Base-by-base conservation (phyloP, 2,797 vertebrate genomes). In the Chloroceryle amazona region DNA sequence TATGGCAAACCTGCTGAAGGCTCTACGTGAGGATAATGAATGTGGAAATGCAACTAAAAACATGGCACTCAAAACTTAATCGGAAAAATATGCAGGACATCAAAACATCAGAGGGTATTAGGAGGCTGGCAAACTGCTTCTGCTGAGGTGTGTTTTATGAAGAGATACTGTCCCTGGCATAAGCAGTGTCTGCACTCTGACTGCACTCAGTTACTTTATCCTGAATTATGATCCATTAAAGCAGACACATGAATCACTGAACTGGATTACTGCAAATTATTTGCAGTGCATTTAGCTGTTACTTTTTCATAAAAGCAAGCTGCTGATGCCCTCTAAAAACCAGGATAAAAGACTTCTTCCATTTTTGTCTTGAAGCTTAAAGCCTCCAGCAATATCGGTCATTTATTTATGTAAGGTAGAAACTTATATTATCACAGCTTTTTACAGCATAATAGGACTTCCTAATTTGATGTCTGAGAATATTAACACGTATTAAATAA, bases 151-250 rank as follows among this genome's bases (percentile, higher is more conserved):
- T 98, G 98, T 97, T 98, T 98, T 98, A 98, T 98, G 98, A 98
- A 98, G 98, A 98, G 98, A 98, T 98, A 98, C 98, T 98, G 98
- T 98, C 98, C 97, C 98, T 98, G 98, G 98, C 98, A 97, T 97
- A 97, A 96, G 97, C 98, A 98, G 95, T 97, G 97, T 98, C 98
- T 98, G 97, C 98, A 98, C 98, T 98, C 98, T 97, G 98, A 98
- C 98, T 97, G 97, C 98, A 98, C 98, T 98, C 98, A 98, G 98
- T 98, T 98, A 98, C 98, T 98, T 98, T 97, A 97, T 97, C 96
- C 98, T 98, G 98, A 98, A 98, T 99, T 99, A 98, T 98, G 98
- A 98, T 97, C 98, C 98, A 98, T 99, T 99, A 99, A 98, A 98
- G 98, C 98, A 98, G 98, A 98, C 98, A 98, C 98, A 98, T 98